phyloP scores from a whole-genome alignment of 2,888 invertebrate species.

The Helleia helle region DNA sequence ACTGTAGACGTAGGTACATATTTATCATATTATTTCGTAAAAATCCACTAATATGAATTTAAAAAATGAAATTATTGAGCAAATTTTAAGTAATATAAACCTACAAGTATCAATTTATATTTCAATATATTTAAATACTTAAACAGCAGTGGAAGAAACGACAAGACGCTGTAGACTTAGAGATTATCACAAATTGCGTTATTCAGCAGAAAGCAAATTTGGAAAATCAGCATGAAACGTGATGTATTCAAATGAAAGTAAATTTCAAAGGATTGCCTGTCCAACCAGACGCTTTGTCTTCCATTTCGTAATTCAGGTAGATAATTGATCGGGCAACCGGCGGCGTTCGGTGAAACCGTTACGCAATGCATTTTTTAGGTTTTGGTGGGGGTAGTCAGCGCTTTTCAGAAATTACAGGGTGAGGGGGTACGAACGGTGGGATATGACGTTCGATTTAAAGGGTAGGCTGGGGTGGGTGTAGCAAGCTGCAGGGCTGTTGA shows the following conservation, averaged over 20 bases:
- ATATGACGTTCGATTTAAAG: slow-evolving; percentile 74
- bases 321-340: slow-evolving; percentile 68
- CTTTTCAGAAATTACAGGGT: slow-evolving; percentile 65
- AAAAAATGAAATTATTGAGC: too few relatives aligned
- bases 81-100: too few relatives aligned
- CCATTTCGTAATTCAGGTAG: slow-evolving; percentile 39
- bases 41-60: too few relatives aligned
- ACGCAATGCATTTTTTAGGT: slow-evolving; percentile 74
- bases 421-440: slow-evolving; percentile 52
- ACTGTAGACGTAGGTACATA: too few relatives aligned
- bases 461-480: slow-evolving; percentile 48
- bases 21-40: too few relatives aligned
- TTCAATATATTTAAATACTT: too few relatives aligned
- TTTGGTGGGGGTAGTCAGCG: slow-evolving; percentile 62
- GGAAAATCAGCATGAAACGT: slow-evolving; percentile 13
- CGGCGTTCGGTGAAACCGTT: slow-evolving; percentile 61
- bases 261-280: slow-evolving; percentile 20
- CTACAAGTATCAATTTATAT: too few relatives aligned
- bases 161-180: too few relatives aligned
- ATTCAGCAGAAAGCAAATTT: too few relatives aligned
- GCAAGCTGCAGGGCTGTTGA: slow-evolving; percentile 66
- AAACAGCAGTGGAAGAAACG: too few relatives aligned
- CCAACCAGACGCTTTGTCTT: slow-evolving; percentile 32
- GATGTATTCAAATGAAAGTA: slow-evolving; percentile 9
- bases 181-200: too few relatives aligned